Evolutionary conservation across 2,797 vertebrate genomes (phyloP).

Genomic region (Protonibea diacanthus): DNA sequence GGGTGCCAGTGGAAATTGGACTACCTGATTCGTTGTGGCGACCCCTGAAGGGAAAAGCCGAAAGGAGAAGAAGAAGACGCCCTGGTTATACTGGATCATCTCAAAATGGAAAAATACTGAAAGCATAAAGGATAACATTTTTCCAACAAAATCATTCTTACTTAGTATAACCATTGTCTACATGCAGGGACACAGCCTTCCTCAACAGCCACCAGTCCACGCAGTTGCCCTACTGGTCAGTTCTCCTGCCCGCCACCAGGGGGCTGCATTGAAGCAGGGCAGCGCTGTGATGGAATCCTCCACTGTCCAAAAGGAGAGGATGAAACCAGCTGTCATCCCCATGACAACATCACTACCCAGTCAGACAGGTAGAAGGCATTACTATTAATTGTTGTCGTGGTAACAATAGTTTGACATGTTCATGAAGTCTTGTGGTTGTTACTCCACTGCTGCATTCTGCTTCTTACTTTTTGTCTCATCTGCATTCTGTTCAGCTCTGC

Average conservation of each 20-base stretch:
- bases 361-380: slow-evolving; percentile 67
- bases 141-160: neutral
- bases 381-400: neutral
- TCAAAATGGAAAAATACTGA: too few species aligned
- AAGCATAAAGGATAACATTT: too few species aligned
- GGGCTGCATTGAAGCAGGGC: slow-evolving; percentile 77
- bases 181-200: slow-evolving; percentile 75
- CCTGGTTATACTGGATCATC: too few species aligned
- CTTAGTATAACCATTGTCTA: neutral
- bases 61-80: too few species aligned
- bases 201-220: slow-evolving; percentile 63
- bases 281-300: slow-evolving; percentile 83
- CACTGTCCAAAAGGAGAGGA: slow-evolving; percentile 88
- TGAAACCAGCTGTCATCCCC: slow-evolving; percentile 81
- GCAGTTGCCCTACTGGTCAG: slow-evolving; percentile 81
- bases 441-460: neutral
- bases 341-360: slow-evolving; percentile 46
- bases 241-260: slow-evolving; percentile 86
- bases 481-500: neutral
- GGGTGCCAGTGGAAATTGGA: too few species aligned
- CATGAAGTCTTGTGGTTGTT: neutral
- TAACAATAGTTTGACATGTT: neutral
- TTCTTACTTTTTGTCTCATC: neutral
- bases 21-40: too few species aligned
- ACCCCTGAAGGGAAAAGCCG: too few species aligned